Conservation (phyloP, 2,888 invertebrate genomes). For the Hybos culiciformis region DNA sequence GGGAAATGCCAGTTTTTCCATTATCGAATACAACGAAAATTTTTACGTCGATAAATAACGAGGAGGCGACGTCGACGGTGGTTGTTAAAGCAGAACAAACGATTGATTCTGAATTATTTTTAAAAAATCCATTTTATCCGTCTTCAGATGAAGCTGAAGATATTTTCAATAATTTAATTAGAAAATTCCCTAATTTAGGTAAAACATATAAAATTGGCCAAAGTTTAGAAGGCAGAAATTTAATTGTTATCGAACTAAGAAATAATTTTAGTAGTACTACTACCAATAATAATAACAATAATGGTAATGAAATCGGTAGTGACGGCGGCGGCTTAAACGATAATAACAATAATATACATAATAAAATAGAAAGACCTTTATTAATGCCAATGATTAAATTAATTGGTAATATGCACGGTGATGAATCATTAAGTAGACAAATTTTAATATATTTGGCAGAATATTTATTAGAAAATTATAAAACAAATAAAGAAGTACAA, state of each 20-base stretch:
- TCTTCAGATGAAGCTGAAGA: conserved; percentile 56
- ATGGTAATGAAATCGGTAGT: too few species aligned
- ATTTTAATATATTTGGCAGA: conserved; percentile 69
- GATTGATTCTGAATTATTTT: conserved; percentile 47
- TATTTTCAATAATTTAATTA: conserved; percentile 46
- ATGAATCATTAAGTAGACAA: conserved; percentile 80
- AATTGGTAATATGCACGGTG: conserved; percentile 95
- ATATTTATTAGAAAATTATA: conserved; percentile 64
- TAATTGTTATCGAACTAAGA: conserved; percentile 59
- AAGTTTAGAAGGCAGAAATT: conserved; percentile 64
- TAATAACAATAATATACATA: conserved; percentile 33
- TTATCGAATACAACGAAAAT: too few species aligned
- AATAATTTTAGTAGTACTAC: too few species aligned
- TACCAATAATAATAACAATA: too few species aligned
- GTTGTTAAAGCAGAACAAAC: too few species aligned
- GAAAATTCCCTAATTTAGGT: conserved; percentile 53
- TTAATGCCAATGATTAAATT: conserved; percentile 83
- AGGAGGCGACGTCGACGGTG: too few species aligned
- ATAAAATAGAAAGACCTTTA: conserved; percentile 31
- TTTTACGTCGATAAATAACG: too few species aligned
- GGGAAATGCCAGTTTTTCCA: too few species aligned
- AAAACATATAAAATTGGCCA: conserved; percentile 67
- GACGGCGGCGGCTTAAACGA: too few species aligned
- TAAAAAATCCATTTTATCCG: conserved; percentile 47
- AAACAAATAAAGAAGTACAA: background rate